Base-by-base conservation (phyloP, 2,888 invertebrate species). In the Capitulum mitella region DNA sequence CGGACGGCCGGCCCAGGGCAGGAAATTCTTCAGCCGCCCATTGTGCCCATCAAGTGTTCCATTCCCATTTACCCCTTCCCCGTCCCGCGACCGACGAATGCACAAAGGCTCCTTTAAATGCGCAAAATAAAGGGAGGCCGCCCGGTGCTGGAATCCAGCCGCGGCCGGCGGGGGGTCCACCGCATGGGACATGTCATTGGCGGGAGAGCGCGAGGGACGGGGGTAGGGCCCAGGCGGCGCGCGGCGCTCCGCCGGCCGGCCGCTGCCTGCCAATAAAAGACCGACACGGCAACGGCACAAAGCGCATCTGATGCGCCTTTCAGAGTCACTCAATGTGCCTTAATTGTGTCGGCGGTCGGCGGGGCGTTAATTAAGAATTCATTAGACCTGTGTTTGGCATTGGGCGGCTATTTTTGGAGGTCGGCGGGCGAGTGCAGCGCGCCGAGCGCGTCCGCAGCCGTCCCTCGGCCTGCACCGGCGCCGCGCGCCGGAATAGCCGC, bases 21-120 rank as follows among this genome's bases (percentile, higher is more conserved):
- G 61, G 61, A 61, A 61, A 61, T 61, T 61, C 61, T 61, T 32
- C 61, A 26, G 61, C 2, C 29, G 61, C 29, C 61, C 61, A 29
- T 61, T 61, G 61, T 61, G 61, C 29, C 61, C 61, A 61, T 61
- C 61, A 61, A 61, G 61, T 61, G 61, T 61, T 61, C 61, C 32
- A 61, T 61, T 61, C 61, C 61, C 61, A 61, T 61, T 61, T 61
- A 61, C 61, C 61, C 61, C 61, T 61, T 61, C 12, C 61, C 61
- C 14, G 29, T 32, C 32, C 29, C 29, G 29, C 61, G 58, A 26
- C 61, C 61, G 29, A 6, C 12, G 26, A 14, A 29, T 32, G 61
- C 61, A 61, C 61, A 61, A 61, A 32, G 61, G 32, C 54, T 32
- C 29, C 32, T 61, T 61, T 61, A 61, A 61, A 61, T 61, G 61